Base-by-base conservation (phyloP, 2,888 invertebrate genomes). In the Nomada fabriciana region DNA sequence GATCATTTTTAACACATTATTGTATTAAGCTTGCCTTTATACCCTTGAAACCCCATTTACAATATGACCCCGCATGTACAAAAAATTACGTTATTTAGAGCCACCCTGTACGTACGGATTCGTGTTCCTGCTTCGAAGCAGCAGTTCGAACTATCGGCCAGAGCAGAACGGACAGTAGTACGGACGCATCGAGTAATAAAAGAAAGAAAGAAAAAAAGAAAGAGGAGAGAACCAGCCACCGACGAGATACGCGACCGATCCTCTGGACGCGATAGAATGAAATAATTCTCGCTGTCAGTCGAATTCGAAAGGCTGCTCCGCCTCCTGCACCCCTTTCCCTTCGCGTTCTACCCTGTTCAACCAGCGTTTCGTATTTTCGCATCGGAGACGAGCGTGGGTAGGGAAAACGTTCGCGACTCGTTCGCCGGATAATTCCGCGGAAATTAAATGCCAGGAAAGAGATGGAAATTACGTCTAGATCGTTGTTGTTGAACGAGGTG, bases 261-360 rank as follows among this genome's bases (percentile, higher is more conserved):
- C 77, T 80, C 67, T 36, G 61, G 75, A 70, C 77, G 43, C 65
- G 70, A 80, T 77, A 59, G 64, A 73, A 77, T 64, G 85, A 76
- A 84, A 84, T 81, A 82, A 84, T 85, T 85, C 85, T 81, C 81
- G 69, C 69, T 72, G 73, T 68, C 84, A 67, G 72, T 61, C 65
- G 65, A 47, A 68, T 71, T 63, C 64, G 70, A 78, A 75, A 70
- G 47, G 52, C 63, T 47, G 25, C 36, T 42, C 50, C 43, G 43
- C 47, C 50, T 10, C 23, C 18, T 42, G 60, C 29, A 13, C 23
- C 4, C 50, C 20, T 2, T 18, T 60, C 59, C 29, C 25, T 36
- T 18, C 36, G 5, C 50, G 52, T 52, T 61, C 42, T 11, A 42
- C n/a, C 42, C n/a, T n/a, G 63, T 70, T 80, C 72, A 25, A 61